phyloP scores from a whole-genome alignment of 2,113 vertebrate species.

The Macaca nemestrina region DNA sequence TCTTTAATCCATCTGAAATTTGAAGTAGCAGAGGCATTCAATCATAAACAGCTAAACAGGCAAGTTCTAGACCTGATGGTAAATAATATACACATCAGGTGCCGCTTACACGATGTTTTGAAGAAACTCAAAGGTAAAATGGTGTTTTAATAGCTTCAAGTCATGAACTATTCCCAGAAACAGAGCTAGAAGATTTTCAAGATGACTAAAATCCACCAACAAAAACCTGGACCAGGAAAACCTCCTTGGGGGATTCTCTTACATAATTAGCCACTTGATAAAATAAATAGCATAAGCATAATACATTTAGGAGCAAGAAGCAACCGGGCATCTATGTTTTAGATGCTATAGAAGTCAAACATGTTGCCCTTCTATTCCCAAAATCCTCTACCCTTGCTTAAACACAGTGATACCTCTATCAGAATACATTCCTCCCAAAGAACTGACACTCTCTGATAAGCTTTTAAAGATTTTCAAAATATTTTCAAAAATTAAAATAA shows the following conservation, averaged over 20 bases:
- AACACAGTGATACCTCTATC: background rate
- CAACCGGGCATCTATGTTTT: background rate
- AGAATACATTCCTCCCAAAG: background rate
- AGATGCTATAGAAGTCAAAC: background rate
- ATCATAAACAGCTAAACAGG: background rate
- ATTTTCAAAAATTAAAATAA: slow-evolving; percentile 17
- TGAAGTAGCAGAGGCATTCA: background rate
- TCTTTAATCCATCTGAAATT: background rate
- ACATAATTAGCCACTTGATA: background rate
- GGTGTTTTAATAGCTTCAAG: background rate
- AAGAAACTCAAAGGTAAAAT: background rate
- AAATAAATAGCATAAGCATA: background rate
- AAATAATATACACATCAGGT: background rate
- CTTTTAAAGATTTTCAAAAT: background rate
- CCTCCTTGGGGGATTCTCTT: background rate
- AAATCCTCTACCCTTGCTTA: background rate
- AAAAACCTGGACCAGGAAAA: background rate
- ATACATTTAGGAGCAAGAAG: background rate
- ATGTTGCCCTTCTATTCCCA: background rate
- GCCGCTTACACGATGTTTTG: background rate
- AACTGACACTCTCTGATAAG: background rate
- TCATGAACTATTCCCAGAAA: background rate
- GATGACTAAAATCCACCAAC: background rate
- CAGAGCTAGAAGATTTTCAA: background rate
- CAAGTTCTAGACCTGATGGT: background rate